Conservation (phyloP, 2,888 invertebrate genomes). For the Spialia ferax region DNA sequence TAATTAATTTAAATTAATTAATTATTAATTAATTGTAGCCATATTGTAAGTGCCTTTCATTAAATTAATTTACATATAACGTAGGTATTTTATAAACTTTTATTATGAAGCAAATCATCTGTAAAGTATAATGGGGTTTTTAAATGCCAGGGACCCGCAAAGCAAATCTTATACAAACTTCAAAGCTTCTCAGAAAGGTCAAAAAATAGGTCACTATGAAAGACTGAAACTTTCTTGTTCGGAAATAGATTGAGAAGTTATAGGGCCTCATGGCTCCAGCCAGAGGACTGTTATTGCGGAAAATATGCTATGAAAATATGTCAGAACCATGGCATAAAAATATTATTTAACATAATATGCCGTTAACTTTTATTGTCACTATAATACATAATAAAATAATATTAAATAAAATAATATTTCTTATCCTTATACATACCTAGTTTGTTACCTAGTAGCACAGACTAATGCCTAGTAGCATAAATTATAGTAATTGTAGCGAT, state of each 20-base stretch:
- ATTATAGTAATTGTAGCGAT: no score
- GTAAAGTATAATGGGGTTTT: neutral
- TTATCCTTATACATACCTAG: no score
- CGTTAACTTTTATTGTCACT: neutral
- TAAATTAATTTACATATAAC: no score
- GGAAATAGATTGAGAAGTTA: conserved; percentile 49
- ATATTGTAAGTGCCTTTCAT: no score
- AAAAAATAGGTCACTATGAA: conserved; percentile 38
- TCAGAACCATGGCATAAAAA: neutral
- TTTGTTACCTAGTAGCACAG: no score
- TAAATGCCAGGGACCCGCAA: conserved; percentile 7
- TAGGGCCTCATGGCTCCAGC: conserved; percentile 49
- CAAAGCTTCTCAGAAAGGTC: conserved; percentile 33
- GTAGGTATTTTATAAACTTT: no score
- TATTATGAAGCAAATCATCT: no score
- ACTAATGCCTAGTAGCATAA: no score
- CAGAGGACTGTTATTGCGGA: conserved; percentile 61
- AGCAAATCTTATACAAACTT: conserved; percentile 35
- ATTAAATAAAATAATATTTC: no score
- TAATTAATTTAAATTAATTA: no score
- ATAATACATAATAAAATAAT: no score
- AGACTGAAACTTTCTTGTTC: conserved; percentile 35
- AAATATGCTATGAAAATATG: conserved; percentile 44
- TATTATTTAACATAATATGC: neutral
- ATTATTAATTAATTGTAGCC: no score